A percentile compares a stretch with the other conserved stretches of the same genome.
Conservation (phyloP, 1,140 invertebrate genomes). For the Trachymyrmex cornetzi region DNA sequence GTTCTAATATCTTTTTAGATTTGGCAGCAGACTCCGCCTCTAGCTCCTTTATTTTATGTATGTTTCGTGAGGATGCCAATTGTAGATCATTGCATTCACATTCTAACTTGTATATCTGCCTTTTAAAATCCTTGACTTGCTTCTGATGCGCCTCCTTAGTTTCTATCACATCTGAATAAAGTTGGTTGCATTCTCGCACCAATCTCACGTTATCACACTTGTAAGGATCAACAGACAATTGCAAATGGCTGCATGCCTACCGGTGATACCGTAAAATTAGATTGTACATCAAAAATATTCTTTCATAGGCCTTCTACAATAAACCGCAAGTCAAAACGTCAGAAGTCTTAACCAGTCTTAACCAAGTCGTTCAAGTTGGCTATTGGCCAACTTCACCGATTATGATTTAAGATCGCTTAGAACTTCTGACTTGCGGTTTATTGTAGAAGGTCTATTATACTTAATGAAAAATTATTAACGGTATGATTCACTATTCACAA, state of each 20-base stretch:
- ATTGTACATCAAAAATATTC: neutral
- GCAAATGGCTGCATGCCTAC: constrained; percentile 88
- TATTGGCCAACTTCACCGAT: too few species aligned
- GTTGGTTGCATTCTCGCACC: constrained; percentile 90
- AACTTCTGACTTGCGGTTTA: too few species aligned
- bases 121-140: constrained; percentile 88
- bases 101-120: constrained; percentile 87
- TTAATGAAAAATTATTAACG: neutral
- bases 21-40: constrained; percentile 88
- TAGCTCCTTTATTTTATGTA: constrained; percentile 87
- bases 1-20: constrained; percentile 87
- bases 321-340: too few species aligned
- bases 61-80: constrained; percentile 87
- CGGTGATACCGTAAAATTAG: neutral
- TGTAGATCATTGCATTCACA: constrained; percentile 88
- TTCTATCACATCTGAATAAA: constrained; percentile 90
- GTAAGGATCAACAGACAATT: constrained; percentile 89
- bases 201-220: constrained; percentile 91
- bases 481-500: neutral
- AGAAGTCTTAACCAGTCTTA: too few species aligned
- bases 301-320: too few species aligned
- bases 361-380: too few species aligned
- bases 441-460: too few species aligned
- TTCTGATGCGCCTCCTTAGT: constrained; percentile 89
- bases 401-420: too few species aligned